Conservation (phyloP, 2,113 vertebrate species). For the Indicator indicator region DNA sequence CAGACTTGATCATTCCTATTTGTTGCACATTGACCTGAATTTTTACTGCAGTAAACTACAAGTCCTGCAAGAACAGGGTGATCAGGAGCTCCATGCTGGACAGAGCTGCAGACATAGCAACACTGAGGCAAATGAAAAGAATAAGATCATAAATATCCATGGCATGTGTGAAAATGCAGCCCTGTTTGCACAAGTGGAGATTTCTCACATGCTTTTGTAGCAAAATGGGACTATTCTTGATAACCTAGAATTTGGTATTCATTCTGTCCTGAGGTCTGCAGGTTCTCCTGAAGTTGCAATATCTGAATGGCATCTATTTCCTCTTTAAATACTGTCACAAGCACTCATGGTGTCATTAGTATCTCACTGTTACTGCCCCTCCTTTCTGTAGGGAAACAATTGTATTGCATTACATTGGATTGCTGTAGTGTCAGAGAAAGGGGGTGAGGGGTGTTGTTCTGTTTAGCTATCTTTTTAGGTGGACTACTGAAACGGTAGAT, state of each 20-base stretch:
- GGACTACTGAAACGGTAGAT: background rate
- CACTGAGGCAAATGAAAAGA: background rate
- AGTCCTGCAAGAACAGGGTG: background rate
- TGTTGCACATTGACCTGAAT: background rate
- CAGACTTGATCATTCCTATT: slow-evolving; percentile 3
- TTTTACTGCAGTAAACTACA: background rate
- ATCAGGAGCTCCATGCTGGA: background rate
- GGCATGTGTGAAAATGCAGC: background rate
- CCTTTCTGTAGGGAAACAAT: background rate
- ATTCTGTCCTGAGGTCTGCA: background rate
- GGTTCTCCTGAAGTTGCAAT: background rate
- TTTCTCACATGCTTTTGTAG: background rate
- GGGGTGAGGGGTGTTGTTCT: background rate
- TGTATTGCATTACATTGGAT: background rate
- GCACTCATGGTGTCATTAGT: background rate
- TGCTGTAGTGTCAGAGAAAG: background rate
- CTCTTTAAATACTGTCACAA: background rate
- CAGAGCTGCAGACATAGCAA: background rate
- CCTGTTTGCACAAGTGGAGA: background rate
- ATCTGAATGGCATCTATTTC: background rate
- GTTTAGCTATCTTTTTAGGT: background rate
- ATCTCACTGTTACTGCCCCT: background rate
- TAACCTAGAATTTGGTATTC: background rate
- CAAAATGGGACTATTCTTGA: background rate
- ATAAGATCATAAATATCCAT: background rate